Evolutionary conservation across 2,113 vertebrate genomes (phyloP).

Genomic region (Cavia porcellus): DNA sequence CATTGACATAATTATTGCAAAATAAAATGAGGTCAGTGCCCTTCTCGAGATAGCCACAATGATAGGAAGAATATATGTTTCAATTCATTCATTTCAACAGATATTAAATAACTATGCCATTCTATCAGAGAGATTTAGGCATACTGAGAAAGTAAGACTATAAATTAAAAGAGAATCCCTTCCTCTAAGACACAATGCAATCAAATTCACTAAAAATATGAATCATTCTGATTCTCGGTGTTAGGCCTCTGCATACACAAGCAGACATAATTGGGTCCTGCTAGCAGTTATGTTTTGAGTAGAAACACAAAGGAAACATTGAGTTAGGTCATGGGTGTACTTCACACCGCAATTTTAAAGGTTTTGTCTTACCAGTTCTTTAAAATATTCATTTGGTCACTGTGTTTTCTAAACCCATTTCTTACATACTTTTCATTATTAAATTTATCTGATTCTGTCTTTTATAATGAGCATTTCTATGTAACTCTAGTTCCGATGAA

Average conservation of each 20-base stretch:
- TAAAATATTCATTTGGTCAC: slow-evolving; percentile 17
- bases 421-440: neutral
- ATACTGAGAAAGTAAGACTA: neutral
- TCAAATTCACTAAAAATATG: neutral
- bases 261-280: neutral
- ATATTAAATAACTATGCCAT: neutral
- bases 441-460: neutral
- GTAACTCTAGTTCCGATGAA: neutral
- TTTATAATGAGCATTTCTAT: neutral
- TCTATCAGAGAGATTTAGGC: neutral
- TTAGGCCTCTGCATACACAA: neutral
- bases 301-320: neutral
- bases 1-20: neutral
- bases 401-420: neutral
- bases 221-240: neutral
- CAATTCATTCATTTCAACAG: neutral
- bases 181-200: neutral
- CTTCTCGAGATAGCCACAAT: neutral
- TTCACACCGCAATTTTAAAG: slow-evolving; percentile 39
- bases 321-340: neutral
- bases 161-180: neutral
- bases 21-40: neutral
- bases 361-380: slow-evolving; percentile 31
- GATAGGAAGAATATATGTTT: neutral
- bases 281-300: neutral